Percentiles rank a stretch among this genome's conserved stretches.
These are phyloP conservation scores for Alitta virens DNA, from an alignment of 2,888 invertebrate genomes.

Conservation along the genomic window DNA sequence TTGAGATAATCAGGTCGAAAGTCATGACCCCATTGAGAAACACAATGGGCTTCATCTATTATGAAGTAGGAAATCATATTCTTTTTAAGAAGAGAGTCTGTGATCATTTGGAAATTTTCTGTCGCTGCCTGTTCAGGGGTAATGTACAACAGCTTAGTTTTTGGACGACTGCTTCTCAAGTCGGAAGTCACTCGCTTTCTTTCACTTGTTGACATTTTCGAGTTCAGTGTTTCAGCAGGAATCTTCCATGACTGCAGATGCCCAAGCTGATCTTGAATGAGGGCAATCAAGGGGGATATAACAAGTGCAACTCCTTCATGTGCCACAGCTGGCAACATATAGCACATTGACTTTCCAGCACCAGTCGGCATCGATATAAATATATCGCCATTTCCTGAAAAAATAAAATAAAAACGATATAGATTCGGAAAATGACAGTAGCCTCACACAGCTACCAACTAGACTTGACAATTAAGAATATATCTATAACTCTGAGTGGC, in stretches of 20 bases:
- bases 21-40: constrained; percentile 99
- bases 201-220: constrained; percentile 78
- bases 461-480: no score
- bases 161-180: constrained; percentile 71
- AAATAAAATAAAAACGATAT: background rate
- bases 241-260: constrained; percentile 77
- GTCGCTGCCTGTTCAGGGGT: constrained; percentile 96
- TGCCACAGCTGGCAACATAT: constrained; percentile 89
- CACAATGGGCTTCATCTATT: constrained; percentile 79
- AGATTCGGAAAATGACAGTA: background rate
- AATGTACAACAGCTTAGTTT: constrained; percentile 83
- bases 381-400: constrained; percentile 72
- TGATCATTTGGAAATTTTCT: constrained; percentile 59
- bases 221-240: constrained; percentile 85
- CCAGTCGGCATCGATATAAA: constrained; percentile 99
- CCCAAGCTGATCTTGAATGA: constrained; percentile 93
- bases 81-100: constrained; percentile 70
- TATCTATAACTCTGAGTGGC: no score
- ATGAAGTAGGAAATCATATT: constrained; percentile 84
- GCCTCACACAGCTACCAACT: constrained; percentile 4
- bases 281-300: constrained; percentile 90
- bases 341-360: constrained; percentile 91
- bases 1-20: constrained; percentile 90
- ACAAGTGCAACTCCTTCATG: constrained; percentile 79
- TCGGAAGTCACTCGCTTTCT: constrained; percentile 71